Evolutionary conservation across 2,797 vertebrate genomes (phyloP).

Genomic region (Arremon brunneinucha): DNA sequence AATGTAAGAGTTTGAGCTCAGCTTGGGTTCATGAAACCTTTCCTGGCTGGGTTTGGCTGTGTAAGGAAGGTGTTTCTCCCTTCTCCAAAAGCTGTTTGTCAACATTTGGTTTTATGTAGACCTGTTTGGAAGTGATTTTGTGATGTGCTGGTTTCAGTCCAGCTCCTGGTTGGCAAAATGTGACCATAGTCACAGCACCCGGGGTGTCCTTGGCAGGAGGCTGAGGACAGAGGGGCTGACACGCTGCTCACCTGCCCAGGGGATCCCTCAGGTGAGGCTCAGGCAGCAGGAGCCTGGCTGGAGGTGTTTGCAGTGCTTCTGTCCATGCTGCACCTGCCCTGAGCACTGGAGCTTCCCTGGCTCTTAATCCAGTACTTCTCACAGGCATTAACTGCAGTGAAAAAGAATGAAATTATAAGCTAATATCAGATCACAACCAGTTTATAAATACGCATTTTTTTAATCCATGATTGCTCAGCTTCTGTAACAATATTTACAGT

Average conservation of each 20-base stretch:
- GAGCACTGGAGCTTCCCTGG: slow-evolving; percentile 35
- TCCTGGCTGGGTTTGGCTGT: neutral
- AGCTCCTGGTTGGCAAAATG: neutral
- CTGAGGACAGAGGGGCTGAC: neutral
- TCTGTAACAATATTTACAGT: slow-evolving; percentile 73
- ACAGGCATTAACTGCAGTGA: neutral
- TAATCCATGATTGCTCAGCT: slow-evolving; percentile 69
- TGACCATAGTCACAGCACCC: neutral
- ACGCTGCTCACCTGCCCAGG: neutral
- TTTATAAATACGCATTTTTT: slow-evolving; percentile 59
- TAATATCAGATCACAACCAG: slow-evolving; percentile 26
- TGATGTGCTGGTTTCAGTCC: neutral
- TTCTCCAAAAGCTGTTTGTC: neutral
- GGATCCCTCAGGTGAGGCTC: neutral
- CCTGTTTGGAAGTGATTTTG: neutral
- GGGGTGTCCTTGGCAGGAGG: neutral
- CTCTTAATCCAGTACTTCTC: slow-evolving; percentile 39
- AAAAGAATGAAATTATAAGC: neutral
- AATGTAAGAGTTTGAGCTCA: neutral
- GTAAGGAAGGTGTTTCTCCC: neutral
- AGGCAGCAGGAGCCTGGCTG: neutral
- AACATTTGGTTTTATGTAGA: neutral
- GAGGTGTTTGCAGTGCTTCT: neutral
- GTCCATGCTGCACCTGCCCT: neutral
- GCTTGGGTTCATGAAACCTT: neutral